Base-by-base conservation (phyloP, 2,113 vertebrate species). In the Cygnus atratus region DNA sequence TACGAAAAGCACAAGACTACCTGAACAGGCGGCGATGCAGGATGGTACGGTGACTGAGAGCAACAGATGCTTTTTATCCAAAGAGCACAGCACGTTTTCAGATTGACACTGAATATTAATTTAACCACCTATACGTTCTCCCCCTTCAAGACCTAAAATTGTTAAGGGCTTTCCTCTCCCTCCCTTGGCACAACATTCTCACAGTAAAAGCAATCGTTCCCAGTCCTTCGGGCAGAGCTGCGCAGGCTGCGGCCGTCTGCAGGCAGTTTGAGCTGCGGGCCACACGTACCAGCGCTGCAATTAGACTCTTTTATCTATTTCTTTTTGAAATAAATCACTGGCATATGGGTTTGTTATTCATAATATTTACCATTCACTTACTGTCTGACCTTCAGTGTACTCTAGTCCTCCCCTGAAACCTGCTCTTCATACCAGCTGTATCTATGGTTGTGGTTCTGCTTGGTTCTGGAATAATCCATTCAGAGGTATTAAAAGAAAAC, bases 141-240 rank as follows among this genome's bases (percentile, higher is more conserved):
- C n/a, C 7, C 37, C 81, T 58, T 84, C 24, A 63, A 58, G 83
- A 54, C 29, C 62, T 15, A 6, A 79, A 37, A 50, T 9, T 2
- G 7, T 5, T 3, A n/a, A 31, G 44, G 28, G 8, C 31, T 88
- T 52, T 50, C 35, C 65, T n/a, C 54, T n/a, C 13, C 28, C 54
- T 31, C 70, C 50, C 37, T 33, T 48, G 39, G 57, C 33, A 33
- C 8, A 31, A 5, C 6, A 50, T 10, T 13, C 33, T 6, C 10
- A 6, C n/a, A 31, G 28, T 13, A 39, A 46, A 37, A 65, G 19
- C 29, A 26, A 11, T 6, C 17, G 54, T 7, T 76, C 9, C 29
- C 29, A 9, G 10, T 20, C 55, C 20, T 7, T 39, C 9, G 1
- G 15, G 28, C 0, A 16, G 25, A 12, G 9, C 37, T 25, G n/a